Evolutionary conservation across 2,113 vertebrate species (phyloP).

Genomic region (Dendrocopos noguchii): DNA sequence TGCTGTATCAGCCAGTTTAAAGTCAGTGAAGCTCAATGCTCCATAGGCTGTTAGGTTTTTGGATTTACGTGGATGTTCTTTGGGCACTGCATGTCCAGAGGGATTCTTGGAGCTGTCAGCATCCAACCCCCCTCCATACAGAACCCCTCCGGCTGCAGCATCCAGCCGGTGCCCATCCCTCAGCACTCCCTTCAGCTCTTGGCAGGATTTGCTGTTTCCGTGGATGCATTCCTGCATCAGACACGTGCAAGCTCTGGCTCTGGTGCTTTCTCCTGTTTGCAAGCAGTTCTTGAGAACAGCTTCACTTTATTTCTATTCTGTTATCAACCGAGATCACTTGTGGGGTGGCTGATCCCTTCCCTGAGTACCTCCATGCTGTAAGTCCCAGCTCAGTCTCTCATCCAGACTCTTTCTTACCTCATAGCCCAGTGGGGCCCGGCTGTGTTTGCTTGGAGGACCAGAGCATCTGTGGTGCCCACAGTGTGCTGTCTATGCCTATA

Average conservation of each 20-base stretch:
- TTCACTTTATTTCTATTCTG: too few relatives aligned
- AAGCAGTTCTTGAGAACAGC: neutral
- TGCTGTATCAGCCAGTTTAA: neutral
- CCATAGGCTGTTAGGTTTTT: accelerated
- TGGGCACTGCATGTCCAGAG: neutral
- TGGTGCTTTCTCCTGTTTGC: neutral
- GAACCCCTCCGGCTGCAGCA: neutral
- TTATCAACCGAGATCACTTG: neutral
- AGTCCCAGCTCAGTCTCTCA: neutral
- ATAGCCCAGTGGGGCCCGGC: accelerated
- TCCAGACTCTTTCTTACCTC: neutral
- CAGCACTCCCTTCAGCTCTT: neutral
- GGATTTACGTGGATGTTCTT: neutral
- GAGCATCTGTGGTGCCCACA: neutral
- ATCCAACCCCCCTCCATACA: accelerated
- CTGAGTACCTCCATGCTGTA: neutral
- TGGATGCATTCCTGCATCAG: neutral
- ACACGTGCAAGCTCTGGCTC: neutral
- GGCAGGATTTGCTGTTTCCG: slow-evolving; percentile 4
- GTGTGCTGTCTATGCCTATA: neutral
- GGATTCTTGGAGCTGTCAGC: neutral
- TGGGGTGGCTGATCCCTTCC: neutral
- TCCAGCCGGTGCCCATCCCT: neutral
- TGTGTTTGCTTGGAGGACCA: neutral
- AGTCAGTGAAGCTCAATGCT: accelerated